Evolutionary conservation across 2,888 invertebrate species (phyloP), one percentile per base, ranked within the genome.

Genomic region (Eupithecia insigniata): DNA sequence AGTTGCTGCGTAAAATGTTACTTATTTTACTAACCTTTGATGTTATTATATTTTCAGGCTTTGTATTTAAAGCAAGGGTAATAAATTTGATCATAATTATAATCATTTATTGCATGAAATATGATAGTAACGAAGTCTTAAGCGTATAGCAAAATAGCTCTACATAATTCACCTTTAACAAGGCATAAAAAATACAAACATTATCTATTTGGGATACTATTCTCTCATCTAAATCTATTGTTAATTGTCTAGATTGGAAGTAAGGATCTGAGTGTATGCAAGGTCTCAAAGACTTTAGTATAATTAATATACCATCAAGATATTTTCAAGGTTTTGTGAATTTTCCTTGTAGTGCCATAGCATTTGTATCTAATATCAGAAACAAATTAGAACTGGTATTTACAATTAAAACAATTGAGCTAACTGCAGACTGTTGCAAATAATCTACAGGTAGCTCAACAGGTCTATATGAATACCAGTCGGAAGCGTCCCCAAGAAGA

Each of bases 301-400:
- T 30, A 18, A 18, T 30, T 30, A 60, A 8, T 18, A 8, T 18
- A 18, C 30, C 16, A 30, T 30, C 60, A 55, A 55, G 55, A 55
- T 30, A 7, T 30, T 60, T 58, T 58, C 60, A 60, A 60, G 60
- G 60, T 60, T 30, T 60, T 30, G 28, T 26, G 55, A 30, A 60
- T 60, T 60, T 60, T 60, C 60, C 60, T 60, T 18, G 30, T 60
- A 18, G 18, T 30, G 28, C 60, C 16, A 18, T 30, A 30, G 30
- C 60, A 18, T 30, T 60, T 28, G 60, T 60, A 58, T 28, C n/a
- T n/a, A n/a, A n/a, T n/a, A n/a, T n/a, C n/a, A n/a, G n/a, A n/a
- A n/a, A n/a, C n/a, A n/a, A n/a, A n/a, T n/a, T n/a, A n/a, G n/a
- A n/a, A n/a, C n/a, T n/a, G n/a, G n/a, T n/a, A n/a, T n/a, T n/a